Conservation (phyloP, 1,140 invertebrate species). For the Muscidifurax raptorellus region DNA sequence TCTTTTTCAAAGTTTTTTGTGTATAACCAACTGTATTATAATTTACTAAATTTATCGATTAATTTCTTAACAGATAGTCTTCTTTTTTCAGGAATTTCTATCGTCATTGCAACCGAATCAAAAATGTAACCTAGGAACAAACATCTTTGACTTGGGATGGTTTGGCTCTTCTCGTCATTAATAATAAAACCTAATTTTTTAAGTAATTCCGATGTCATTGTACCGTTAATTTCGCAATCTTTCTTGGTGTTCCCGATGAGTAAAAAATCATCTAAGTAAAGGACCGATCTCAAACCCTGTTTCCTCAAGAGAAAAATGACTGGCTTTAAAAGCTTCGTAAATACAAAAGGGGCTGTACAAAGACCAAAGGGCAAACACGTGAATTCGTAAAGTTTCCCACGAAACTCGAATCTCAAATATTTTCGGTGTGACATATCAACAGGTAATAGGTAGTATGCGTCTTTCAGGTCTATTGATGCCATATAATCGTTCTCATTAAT, state of each 20-base stretch:
- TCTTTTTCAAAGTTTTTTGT: background rate
- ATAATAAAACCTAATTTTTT: background rate
- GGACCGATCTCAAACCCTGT: background rate
- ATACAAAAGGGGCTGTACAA: conserved; percentile 13
- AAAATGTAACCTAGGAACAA: too few species aligned
- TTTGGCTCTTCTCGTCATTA: background rate
- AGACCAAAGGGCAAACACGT: conserved; percentile 35
- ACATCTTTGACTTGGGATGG: background rate
- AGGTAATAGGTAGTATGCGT: background rate
- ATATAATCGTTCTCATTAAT: background rate
- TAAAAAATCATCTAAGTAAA: conserved; percentile 37
- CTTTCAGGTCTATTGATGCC: background rate
- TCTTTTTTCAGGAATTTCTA: conserved; percentile 35
- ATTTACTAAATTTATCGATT: background rate
- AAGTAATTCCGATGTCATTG: background rate
- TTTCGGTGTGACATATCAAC: conserved; percentile 6
- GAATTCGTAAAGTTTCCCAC: conserved; percentile 32
- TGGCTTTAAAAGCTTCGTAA: conserved; percentile 39
- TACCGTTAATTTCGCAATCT: background rate
- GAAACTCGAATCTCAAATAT: background rate
- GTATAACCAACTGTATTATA: conserved; percentile 4
- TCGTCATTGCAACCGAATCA: conserved; percentile 28
- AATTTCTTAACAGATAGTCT: background rate
- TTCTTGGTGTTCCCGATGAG: background rate
- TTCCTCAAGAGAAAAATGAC: background rate